Percentiles rank a stretch among this genome's conserved stretches.
Conservation (phyloP, 1,140 invertebrate genomes). For the Drosophila pallidifrons region DNA sequence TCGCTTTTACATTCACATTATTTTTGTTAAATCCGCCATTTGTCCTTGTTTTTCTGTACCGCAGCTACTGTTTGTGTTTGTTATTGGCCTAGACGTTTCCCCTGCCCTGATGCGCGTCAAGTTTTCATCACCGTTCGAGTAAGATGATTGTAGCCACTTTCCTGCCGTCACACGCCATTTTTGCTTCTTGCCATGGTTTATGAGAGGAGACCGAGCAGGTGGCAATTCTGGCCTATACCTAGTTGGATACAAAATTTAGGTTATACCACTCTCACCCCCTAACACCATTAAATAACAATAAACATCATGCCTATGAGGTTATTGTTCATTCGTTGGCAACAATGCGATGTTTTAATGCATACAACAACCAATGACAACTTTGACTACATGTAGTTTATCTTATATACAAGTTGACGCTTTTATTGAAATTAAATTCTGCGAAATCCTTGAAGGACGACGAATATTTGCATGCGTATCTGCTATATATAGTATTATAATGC, state of each 20-base stretch:
- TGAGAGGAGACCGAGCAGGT: slow-evolving; percentile 36
- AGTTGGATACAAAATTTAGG: slow-evolving; percentile 16
- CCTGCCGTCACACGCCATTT: slow-evolving; percentile 60
- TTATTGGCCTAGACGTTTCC: slow-evolving; percentile 35
- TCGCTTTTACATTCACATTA: slow-evolving; percentile 67
- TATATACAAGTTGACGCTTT: too few species aligned
- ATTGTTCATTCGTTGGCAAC: too few species aligned
- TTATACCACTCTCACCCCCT: too few species aligned
- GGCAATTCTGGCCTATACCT: slow-evolving; percentile 40
- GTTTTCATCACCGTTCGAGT: slow-evolving; percentile 62
- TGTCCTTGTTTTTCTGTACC: slow-evolving; percentile 69
- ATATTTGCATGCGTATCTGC: too few species aligned
- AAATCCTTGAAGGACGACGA: too few species aligned
- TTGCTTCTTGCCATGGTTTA: background rate
- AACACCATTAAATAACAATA: too few species aligned
- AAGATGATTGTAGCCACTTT: slow-evolving; percentile 67
- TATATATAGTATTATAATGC: too few species aligned
- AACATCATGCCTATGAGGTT: too few species aligned
- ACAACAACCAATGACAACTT: too few species aligned
- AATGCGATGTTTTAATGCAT: too few species aligned
- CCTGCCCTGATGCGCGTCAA: slow-evolving; percentile 39
- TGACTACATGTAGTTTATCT: too few species aligned
- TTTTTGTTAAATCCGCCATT: slow-evolving; percentile 69
- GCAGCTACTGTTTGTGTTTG: slow-evolving; percentile 58
- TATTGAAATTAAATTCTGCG: too few species aligned